phyloP scores from a whole-genome alignment of 1,140 invertebrate species.

The Saccostrea echinata region DNA sequence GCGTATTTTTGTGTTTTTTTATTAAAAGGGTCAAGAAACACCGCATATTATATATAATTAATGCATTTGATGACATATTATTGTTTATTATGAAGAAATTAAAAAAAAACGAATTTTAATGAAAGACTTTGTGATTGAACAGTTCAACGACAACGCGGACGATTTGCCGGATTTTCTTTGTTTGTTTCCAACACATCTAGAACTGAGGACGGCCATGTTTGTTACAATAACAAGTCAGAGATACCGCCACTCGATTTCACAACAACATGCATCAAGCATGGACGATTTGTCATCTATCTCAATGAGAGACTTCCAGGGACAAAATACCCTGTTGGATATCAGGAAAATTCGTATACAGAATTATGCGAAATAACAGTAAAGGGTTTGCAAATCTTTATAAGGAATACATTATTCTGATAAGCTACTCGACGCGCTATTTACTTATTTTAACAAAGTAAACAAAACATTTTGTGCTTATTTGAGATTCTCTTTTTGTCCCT shows the following conservation, averaged over 20 bases:
- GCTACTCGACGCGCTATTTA: too few species aligned
- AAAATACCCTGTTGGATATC: neutral
- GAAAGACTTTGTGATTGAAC: too few species aligned
- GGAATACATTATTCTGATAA: too few species aligned
- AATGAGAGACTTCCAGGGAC: neutral
- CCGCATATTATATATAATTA: too few species aligned
- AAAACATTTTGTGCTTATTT: too few species aligned
- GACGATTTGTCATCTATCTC: neutral
- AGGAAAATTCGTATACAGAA: neutral
- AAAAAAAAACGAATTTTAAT: too few species aligned
- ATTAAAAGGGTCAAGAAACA: too few species aligned
- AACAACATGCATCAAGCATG: neutral
- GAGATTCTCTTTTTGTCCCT: too few species aligned
- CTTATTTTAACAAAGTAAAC: too few species aligned
- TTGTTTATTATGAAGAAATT: too few species aligned
- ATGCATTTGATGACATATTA: too few species aligned
- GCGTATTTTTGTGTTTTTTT: too few species aligned
- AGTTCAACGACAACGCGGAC: neutral
- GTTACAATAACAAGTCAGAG: neutral
- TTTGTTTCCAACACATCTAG: neutral
- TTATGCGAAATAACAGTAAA: neutral
- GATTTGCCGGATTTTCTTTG: constrained; percentile 3
- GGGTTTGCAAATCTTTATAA: neutral
- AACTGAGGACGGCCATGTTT: neutral
- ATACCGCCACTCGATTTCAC: neutral